A percentile compares a stretch with the other conserved stretches of the same genome.
phyloP scores from a whole-genome alignment of 2,888 invertebrate species.

The Netelia fuscicornis region DNA sequence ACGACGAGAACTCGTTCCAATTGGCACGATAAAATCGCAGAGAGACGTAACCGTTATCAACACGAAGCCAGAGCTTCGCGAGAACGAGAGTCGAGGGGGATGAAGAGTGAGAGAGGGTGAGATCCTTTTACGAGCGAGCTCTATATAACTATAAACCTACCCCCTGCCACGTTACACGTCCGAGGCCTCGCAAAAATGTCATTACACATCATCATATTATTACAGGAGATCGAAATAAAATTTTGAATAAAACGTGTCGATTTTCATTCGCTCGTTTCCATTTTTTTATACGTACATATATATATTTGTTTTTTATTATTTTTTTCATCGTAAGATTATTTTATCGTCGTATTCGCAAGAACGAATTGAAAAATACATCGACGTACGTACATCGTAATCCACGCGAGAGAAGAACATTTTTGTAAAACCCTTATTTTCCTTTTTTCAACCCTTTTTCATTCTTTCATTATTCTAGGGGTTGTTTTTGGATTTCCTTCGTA shows the following conservation, averaged over 20 bases:
- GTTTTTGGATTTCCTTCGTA: conserved; percentile 5
- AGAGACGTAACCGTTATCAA: conserved; percentile 53
- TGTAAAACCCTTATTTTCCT: neutral
- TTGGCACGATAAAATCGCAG: conserved; percentile 50
- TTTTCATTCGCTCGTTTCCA: neutral
- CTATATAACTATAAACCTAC: conserved; percentile 9
- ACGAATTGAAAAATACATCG: neutral
- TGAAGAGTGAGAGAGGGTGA: neutral
- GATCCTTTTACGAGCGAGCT: conserved; percentile 37
- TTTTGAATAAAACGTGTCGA: neutral
- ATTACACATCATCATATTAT: neutral
- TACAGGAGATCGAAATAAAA: conserved; percentile 7
- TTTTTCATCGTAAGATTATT: neutral
- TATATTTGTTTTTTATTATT: neutral
- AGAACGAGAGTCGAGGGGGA: neutral
- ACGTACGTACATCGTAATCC: conserved; percentile 5
- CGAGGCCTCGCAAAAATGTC: neutral
- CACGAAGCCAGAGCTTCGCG: conserved; percentile 15
- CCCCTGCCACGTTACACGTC: neutral
- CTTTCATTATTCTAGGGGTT: conserved; percentile 10
- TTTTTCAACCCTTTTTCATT: neutral
- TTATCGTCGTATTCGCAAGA: conserved; percentile 15
- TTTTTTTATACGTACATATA: neutral
- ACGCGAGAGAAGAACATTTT: conserved; percentile 73
- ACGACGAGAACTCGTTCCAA: conserved; percentile 25